Evolutionary conservation across 2,113 vertebrate genomes (phyloP).

Genomic region (Melanocharis versteri): DNA sequence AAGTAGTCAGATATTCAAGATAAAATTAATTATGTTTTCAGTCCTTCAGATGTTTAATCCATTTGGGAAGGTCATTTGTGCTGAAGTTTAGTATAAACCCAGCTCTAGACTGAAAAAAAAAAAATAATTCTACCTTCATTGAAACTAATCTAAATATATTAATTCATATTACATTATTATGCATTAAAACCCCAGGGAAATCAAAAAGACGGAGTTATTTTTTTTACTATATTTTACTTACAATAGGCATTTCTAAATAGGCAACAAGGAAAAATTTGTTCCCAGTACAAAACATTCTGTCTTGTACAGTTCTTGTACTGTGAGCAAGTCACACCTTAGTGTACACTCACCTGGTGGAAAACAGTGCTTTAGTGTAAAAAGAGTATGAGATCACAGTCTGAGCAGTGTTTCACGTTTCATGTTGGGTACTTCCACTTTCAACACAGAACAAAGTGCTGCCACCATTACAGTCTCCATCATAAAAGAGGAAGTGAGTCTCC

Average conservation of each 20-base stretch:
- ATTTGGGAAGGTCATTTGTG: conserved; percentile 11
- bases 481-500: neutral
- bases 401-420: neutral
- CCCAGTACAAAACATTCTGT: neutral
- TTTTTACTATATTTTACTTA: neutral
- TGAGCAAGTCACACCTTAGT: neutral
- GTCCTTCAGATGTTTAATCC: neutral
- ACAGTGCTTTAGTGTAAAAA: neutral
- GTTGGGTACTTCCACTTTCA: neutral
- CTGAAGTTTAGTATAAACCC: neutral
- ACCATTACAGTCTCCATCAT: too few species aligned
- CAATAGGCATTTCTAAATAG: neutral
- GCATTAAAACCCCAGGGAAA: neutral
- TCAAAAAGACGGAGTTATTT: neutral
- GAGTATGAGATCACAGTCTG: neutral
- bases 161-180: neutral
- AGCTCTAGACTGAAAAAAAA: neutral
- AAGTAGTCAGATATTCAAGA: neutral
- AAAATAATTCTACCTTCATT: neutral
- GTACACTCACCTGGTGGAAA: neutral
- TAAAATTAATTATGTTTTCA: conserved; percentile 6
- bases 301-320: neutral
- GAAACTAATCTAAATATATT: neutral
- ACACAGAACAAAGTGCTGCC: neutral
- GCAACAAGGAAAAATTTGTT: neutral